Percentiles rank a stretch among this genome's conserved stretches.
These are phyloP conservation scores for Oriolus oriolus DNA, from an alignment of 2,113 vertebrate genomes.

Conservation along the genomic window DNA sequence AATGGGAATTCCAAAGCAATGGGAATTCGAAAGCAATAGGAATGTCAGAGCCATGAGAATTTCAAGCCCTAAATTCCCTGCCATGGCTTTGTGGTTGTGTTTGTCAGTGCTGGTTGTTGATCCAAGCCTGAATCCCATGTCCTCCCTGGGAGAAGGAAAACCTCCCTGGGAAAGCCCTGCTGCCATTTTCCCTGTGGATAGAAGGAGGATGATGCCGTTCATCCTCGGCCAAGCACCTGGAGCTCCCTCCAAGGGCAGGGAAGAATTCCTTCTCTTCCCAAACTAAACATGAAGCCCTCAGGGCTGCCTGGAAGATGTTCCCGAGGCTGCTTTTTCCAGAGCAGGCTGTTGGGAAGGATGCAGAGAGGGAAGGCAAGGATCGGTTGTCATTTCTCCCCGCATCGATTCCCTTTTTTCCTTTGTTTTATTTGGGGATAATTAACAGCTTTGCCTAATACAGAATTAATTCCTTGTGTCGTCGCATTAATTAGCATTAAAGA, in stretches of 20 bases:
- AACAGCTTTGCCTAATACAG: conserved; percentile 61
- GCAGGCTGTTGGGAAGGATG: not conserved
- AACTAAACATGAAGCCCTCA: not conserved
- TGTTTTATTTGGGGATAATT: conserved; percentile 64
- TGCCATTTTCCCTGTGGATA: not conserved
- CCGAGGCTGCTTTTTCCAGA: not conserved
- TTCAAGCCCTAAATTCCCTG: not conserved
- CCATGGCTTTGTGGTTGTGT: not conserved
- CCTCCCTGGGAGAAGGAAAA: not conserved
- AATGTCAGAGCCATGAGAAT: not conserved
- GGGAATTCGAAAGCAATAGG: too few species aligned
- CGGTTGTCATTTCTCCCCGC: not conserved
- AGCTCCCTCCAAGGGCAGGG: not conserved
- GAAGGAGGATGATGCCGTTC: not conserved
- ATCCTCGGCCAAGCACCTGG: not conserved
- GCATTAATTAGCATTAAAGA: conserved; percentile 75
- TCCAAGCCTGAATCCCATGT: not conserved
- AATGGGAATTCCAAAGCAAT: not conserved
- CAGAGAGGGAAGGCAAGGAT: not conserved
- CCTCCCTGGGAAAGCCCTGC: not conserved
- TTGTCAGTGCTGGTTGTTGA: not conserved
- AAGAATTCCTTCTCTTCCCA: not conserved
- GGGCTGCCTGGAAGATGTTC: not conserved
- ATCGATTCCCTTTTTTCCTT: conserved; percentile 26
- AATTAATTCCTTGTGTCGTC: conserved; percentile 65